These are phyloP conservation scores for Stenodema calcarata DNA, from an alignment of 2,888 invertebrate species.

Conservation along the genomic window DNA sequence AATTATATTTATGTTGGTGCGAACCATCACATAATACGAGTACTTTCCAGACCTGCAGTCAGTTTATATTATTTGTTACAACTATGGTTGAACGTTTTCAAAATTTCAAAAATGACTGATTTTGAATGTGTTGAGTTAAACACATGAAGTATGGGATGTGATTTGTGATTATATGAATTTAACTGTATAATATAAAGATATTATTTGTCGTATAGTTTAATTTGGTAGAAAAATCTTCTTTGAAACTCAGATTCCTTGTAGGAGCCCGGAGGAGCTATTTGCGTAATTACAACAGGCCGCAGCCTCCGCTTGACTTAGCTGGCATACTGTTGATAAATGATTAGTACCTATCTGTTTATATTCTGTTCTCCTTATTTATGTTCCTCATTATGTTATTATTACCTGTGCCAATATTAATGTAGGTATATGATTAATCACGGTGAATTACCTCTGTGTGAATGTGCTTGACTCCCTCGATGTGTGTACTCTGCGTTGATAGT, in stretches of 20 bases:
- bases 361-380: constrained; percentile 5
- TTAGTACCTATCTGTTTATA: constrained; percentile 22
- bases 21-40: no score
- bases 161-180: no score
- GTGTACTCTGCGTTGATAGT: neutral
- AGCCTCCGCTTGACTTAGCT: neutral
- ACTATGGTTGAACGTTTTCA: no score
- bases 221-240: no score
- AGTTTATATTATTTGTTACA: no score
- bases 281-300: neutral
- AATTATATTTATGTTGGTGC: no score
- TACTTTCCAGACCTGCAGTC: no score
- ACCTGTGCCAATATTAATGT: constrained; percentile 24
- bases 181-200: no score
- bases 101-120: no score
- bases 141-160: no score
- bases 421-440: constrained; percentile 30
- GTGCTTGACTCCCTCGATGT: neutral
- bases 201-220: no score
- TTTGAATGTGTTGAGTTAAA: no score
- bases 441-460: neutral
- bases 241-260: neutral
- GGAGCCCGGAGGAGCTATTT: neutral
- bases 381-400: constrained; percentile 29
- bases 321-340: constrained; percentile 15